Evolutionary conservation across 2,113 vertebrate genomes (phyloP).

Genomic region (Orcinus orca): DNA sequence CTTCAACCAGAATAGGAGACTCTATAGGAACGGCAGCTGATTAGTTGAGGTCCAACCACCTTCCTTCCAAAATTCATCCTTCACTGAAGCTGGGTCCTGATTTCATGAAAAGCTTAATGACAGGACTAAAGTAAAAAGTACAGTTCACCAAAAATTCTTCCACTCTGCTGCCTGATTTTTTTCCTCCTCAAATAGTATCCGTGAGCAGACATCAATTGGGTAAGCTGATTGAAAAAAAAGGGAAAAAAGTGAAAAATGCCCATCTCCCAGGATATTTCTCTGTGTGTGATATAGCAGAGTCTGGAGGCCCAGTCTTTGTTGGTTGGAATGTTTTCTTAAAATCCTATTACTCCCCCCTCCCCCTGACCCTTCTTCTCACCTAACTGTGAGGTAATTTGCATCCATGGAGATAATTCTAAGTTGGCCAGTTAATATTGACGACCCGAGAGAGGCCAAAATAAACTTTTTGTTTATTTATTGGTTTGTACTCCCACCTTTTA

Average conservation of each 20-base stretch:
- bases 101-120: background rate
- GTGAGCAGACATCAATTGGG: background rate
- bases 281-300: background rate
- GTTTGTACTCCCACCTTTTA: background rate
- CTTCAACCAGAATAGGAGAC: background rate
- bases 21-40: background rate
- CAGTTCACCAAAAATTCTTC: background rate
- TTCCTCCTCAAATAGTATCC: background rate
- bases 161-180: background rate
- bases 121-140: background rate
- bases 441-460: background rate
- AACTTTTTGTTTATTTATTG: background rate
- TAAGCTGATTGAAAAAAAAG: background rate
- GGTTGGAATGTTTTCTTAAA: background rate
- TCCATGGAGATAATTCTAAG: background rate
- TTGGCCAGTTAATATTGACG: background rate
- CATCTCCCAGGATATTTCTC: background rate
- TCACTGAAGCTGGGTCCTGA: background rate
- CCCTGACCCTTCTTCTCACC: background rate
- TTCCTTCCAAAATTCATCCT: background rate
- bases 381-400: background rate
- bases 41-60: background rate
- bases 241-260: background rate
- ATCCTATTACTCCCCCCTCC: background rate
- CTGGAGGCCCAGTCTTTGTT: background rate